Evolutionary conservation across 37 sponge, comb jelly and placozoan genomes (phyloP), one percentile per base, ranked within the genome.

Genomic region (Crambe crambe): DNA sequence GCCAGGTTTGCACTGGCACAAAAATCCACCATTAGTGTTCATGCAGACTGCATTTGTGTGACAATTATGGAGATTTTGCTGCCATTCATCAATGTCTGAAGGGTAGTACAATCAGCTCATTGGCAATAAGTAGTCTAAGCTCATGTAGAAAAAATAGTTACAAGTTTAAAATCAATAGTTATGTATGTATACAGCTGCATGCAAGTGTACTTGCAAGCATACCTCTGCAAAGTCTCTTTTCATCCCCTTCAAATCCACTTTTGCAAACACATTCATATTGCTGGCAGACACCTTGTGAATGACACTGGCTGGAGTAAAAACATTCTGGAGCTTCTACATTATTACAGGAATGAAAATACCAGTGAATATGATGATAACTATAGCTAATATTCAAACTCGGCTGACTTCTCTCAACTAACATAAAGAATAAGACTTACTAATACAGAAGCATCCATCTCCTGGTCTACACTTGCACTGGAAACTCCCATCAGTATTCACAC

Each of bases 11-110:
- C 66, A 65, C 3, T 2, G 1, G 10, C 66, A 65, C 3, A 17
- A 18, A 9, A 30, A 65, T 17, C 66, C 66, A 30, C 66, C 66
- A 65, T 31, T 30, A 8, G 66, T 65, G 35, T 65, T 65, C 66
- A 31, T 34, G 10, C 66, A 65, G 66, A 12, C 31, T 18, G 66
- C 66, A 65, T 65, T 34, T 32, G 2, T 30, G 31, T 65, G 34
- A 32, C 66, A 65, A 6, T 65, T 65, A 34, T 65, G 12, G 35
- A 26, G 27, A 30, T 30, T 31, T 18, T 18, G 30, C 35, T 31
- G 66, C 17, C 66, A 65, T 65, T 65, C 66, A 65, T 65, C 10
- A 2, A 65, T 30, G 35, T 65, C 66, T 65, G 34, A 12, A 47
- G 51, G 12, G 51, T 6, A 12, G 51, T 15, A 47, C 10, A 6